Conservation (phyloP, 2,797 vertebrate species). For the Moxostoma hubbsi region DNA sequence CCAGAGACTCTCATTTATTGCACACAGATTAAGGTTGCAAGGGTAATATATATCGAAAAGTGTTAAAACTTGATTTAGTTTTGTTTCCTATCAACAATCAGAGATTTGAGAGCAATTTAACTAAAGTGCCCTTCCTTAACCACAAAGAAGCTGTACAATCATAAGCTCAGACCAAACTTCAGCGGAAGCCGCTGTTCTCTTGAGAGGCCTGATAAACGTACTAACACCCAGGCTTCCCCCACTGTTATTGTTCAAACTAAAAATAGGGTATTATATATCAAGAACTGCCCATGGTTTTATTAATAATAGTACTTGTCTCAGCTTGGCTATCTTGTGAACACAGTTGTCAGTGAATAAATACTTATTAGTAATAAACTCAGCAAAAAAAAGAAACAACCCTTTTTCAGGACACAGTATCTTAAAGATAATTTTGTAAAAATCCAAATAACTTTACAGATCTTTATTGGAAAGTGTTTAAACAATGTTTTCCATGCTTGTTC, state of each 20-base stretch:
- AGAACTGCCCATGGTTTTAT: slow-evolving; percentile 22
- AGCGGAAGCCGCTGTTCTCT: slow-evolving; percentile 36
- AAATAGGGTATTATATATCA: slow-evolving; percentile 26
- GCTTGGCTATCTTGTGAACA: slow-evolving; percentile 27
- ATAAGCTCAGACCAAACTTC: not conserved
- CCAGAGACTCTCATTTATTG: too few relatives aligned
- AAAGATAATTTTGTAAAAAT: too few relatives aligned
- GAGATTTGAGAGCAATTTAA: not conserved
- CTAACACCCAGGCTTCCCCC: slow-evolving; percentile 12
- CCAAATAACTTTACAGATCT: too few relatives aligned
- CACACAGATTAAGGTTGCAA: too few relatives aligned
- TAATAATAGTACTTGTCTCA: slow-evolving; percentile 26
- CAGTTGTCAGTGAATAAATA: slow-evolving; percentile 30
- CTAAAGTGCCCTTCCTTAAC: not conserved
- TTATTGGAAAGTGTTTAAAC: too few relatives aligned
- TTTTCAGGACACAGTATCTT: too few relatives aligned
- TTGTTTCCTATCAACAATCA: not conserved
- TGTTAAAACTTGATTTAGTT: not conserved
- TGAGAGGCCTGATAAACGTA: slow-evolving; percentile 47
- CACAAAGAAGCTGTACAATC: not conserved
- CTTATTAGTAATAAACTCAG: not conserved
- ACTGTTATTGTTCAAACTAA: slow-evolving; percentile 10
- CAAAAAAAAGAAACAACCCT: not conserved
- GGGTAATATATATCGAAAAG: not conserved
- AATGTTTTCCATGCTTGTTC: too few relatives aligned